These are phyloP conservation scores for Passerculus sandwichensis DNA, from an alignment of 2,797 vertebrate genomes.

Conservation along the genomic window DNA sequence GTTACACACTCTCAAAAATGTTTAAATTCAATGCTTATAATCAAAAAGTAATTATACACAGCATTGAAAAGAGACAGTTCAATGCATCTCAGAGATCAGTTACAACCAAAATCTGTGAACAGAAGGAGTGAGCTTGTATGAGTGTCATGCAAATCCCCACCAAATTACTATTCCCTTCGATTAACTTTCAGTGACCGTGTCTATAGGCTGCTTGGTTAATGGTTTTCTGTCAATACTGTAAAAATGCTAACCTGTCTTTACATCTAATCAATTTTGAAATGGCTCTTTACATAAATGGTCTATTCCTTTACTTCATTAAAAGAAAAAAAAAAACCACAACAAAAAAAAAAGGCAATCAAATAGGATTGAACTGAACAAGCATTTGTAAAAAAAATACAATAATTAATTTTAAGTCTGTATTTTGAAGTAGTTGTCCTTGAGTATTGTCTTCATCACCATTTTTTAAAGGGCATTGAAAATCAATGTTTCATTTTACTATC, in stretches of 20 bases:
- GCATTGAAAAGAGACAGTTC: neutral
- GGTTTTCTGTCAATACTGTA: conserved; percentile 82
- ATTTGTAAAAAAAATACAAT: conserved; percentile 55
- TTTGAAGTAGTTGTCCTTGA: conserved; percentile 74
- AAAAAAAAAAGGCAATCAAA: conserved; percentile 45
- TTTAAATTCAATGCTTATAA: conserved; percentile 11
- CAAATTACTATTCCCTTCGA: conserved; percentile 70
- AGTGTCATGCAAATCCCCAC: conserved; percentile 59
- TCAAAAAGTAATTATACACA: conserved; percentile 40
- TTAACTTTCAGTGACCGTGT: conserved; percentile 74
- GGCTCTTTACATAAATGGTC: conserved; percentile 73
- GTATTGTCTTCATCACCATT: conserved; percentile 74
- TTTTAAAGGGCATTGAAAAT: conserved; percentile 89
- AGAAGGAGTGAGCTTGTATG: neutral
- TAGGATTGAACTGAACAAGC: conserved; percentile 60
- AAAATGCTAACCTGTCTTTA: conserved; percentile 79
- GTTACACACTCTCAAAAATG: neutral
- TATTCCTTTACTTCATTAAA: conserved; percentile 67
- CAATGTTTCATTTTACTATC: conserved; percentile 86
- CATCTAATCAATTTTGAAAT: conserved; percentile 76
- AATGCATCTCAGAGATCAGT: neutral
- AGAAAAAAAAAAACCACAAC: conserved; percentile 21
- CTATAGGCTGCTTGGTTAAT: conserved; percentile 71
- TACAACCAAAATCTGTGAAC: conserved; percentile 3
- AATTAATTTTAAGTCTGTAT: conserved; percentile 73